These are phyloP conservation scores for Thalassoma bifasciatum DNA, from an alignment of 2,113 vertebrate genomes.

Conservation along the genomic window DNA sequence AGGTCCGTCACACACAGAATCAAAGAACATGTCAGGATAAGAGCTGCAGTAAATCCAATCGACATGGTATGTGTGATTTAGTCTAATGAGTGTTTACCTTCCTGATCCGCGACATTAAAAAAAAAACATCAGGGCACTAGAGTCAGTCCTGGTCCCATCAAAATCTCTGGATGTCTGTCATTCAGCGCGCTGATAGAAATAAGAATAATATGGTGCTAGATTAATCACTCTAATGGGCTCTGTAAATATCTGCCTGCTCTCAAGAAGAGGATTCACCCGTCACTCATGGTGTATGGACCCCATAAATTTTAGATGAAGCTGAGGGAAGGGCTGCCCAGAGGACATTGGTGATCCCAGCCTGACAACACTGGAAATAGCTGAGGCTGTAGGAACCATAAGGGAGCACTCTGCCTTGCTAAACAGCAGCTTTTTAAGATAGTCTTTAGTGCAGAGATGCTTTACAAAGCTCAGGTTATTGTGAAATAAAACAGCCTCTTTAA, in stretches of 20 bases:
- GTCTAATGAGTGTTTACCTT: conserved; percentile 1
- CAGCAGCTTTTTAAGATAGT: conserved; percentile 7
- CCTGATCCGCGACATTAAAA: conserved; percentile 39
- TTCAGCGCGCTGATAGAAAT: conserved; percentile 26
- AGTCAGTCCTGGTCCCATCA: conserved; percentile 48
- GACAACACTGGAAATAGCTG: conserved; percentile 48
- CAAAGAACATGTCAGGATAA: conserved; percentile 35
- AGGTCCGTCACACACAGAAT: conserved; percentile 53
- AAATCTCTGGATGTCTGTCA: conserved; percentile 31
- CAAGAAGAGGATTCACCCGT: conserved; percentile 37
- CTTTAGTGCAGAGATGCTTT: conserved; percentile 4
- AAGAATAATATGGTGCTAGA: conserved; percentile 46
- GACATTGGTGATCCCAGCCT: conserved; percentile 65
- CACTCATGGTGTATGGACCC: conserved; percentile 51
- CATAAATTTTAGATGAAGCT: conserved; percentile 79
- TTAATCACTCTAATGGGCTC: conserved; percentile 68
- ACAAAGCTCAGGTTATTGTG: conserved; percentile 13
- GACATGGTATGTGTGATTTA: background rate
- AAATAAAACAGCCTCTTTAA: conserved; percentile 15
- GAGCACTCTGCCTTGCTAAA: conserved; percentile 33
- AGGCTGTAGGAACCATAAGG: conserved; percentile 16
- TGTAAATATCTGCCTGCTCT: conserved; percentile 67
- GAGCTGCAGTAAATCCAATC: conserved; percentile 29
- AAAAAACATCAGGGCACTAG: conserved; percentile 37
- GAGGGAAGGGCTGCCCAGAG: conserved; percentile 64